These are phyloP conservation scores for Bacillus rossius DNA, from an alignment of 1,140 invertebrate genomes.

Conservation along the genomic window DNA sequence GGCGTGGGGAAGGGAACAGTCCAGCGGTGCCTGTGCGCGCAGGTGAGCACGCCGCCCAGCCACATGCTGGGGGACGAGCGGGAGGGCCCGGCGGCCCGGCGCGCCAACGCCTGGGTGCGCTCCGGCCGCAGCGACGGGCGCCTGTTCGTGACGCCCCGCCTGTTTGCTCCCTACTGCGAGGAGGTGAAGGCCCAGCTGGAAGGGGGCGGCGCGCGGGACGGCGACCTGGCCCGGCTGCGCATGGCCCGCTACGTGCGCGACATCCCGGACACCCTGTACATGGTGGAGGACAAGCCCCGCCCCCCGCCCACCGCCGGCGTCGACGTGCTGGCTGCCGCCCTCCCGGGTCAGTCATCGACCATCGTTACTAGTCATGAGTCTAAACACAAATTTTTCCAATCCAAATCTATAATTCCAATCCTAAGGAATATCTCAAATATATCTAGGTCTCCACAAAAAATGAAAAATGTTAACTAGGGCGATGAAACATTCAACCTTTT, in stretches of 20 bases:
- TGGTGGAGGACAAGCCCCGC: slow-evolving; percentile 68
- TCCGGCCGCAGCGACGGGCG: slow-evolving; percentile 64
- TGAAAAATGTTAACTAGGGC: too few relatives aligned
- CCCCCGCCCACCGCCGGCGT: slow-evolving; percentile 29
- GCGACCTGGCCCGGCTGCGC: slow-evolving; percentile 66
- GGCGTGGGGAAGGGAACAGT: too few relatives aligned
- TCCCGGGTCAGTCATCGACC: slow-evolving; percentile 51
- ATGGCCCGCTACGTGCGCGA: slow-evolving; percentile 61
- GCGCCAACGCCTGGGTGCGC: slow-evolving; percentile 83
- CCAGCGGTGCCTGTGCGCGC: too few relatives aligned
- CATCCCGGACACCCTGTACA: slow-evolving; percentile 92
- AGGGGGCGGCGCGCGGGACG: slow-evolving; percentile 75
- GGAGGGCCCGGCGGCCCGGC: slow-evolving; percentile 58
- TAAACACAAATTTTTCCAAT: too few relatives aligned
- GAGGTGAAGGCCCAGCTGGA: slow-evolving; percentile 85
- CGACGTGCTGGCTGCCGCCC: slow-evolving; percentile 45
- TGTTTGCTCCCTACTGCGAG: slow-evolving; percentile 92
- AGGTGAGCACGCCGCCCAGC: slow-evolving; percentile 69
- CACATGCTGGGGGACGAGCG: slow-evolving; percentile 76
- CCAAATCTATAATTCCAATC: too few relatives aligned
- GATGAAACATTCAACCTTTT: too few relatives aligned
- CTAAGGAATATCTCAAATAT: too few relatives aligned
- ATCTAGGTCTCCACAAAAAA: too few relatives aligned
- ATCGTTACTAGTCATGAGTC: too few relatives aligned
- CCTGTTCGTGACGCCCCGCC: slow-evolving; percentile 74